Evolutionary conservation across 2,113 vertebrate species (phyloP), one percentile per base, ranked within the genome.

Genomic region (Psilopsiagon aymara): DNA sequence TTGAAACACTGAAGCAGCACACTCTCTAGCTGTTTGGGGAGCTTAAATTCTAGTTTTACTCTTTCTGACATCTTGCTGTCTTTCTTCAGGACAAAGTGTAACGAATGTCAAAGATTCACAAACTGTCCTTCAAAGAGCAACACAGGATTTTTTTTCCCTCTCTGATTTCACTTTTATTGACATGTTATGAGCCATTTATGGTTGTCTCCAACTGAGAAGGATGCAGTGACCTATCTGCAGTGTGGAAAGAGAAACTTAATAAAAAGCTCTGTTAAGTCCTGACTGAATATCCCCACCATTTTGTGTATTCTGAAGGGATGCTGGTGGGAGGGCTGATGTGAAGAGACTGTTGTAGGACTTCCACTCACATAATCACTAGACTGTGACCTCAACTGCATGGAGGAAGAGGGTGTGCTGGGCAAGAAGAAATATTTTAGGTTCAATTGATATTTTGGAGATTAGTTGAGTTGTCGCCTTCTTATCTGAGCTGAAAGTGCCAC

Each of bases 91-190:
- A 12, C 73, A 43, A 35, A 64, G 11, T 28, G 13, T 66, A 81
- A 46, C 37, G 33, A 69, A 86, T 35, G 57, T 71, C n/a, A 73
- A 68, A 68, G 69, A 74, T 41, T 7, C 37, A 59, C 19, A 74
- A 33, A 33, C 60, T 90, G 64, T 57, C 47, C 44, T 86, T 94
- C 62, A 86, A 49, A 93, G 28, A 91, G 21, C 14, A 82, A 28
- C 39, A 63, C 7, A 52, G 31, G 4, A 19, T 5, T 35, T 63
- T 77, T 76, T 90, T 77, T 88, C 70, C 8, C 13, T 46, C 64
- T 69, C 37, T 82, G 66, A 77, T 88, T 97, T 59, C 35, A 68
- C 33, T 80, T 92, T 90, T 90, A 94, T 86, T 94, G 82, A 91
- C 57, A 57, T 23, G 25, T 64, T 88, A 91, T 69, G 16, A 95